Base-by-base conservation (phyloP, 2,888 invertebrate genomes). In the Pachymerium ferrugineum region DNA sequence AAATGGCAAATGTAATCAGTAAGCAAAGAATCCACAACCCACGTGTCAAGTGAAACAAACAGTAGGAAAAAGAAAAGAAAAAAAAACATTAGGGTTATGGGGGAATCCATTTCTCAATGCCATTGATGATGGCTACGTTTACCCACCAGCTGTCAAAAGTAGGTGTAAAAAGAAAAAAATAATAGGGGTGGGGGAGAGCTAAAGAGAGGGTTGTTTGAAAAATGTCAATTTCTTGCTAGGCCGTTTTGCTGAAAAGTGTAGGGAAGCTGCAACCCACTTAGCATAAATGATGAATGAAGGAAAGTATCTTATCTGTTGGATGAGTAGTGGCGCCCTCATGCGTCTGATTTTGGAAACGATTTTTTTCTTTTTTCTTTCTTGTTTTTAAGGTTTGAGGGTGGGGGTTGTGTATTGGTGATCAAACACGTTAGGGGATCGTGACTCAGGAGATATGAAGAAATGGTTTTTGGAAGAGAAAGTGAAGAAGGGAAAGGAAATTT, bases 41-140 rank as follows among this genome's bases (percentile, higher is more conserved):
- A 54, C 54, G 54, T 54, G 54, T 54, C 54, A 54, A 25, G 54
- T 25, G 54, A 54, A 54, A 54, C 54, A 54, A 54, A 54, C 54
- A 54, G 54, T 54, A 14, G 25, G 22, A 14, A 14, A 54, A 6
- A 54, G 22, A 14, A 14, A 54, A 6, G 38, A 14, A 22, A 54
- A 54, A 54, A 54, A 54, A 54, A 22, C 22, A 25, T 54, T 54
- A 25, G 54, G 54, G 54, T 54, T 54, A 54, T 22, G 54, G 54
- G 38, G 54, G 54, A 54, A 54, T 54, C 54, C 54, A 54, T 54
- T 54, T 54, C 54, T 54, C 54, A 54, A 54, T 54, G 54, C 54
- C 54, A 54, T 25, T 54, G 12, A 25, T 54, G 54, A 54, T 54
- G 54, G 54, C 54, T 54, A 25, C 54, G 54, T 54, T 54, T 54